Base-by-base conservation (phyloP, 2,888 invertebrate genomes). In the Thymelicus acteon region DNA sequence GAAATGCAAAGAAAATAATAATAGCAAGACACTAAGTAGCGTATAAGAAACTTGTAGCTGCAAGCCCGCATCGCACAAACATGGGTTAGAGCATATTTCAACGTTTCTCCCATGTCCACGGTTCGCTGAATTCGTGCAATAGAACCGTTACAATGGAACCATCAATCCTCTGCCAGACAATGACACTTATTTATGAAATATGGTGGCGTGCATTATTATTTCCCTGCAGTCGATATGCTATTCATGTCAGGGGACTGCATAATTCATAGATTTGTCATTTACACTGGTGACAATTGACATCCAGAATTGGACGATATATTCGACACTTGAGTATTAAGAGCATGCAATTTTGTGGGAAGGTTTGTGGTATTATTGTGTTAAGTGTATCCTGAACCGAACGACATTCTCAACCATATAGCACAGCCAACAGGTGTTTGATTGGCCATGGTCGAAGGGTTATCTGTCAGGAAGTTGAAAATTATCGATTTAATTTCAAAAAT, bases 161-260 rank as follows among this genome's bases (percentile, higher is more conserved):
- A 83, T 83, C 81, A 80, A 83, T 83, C 82, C 77, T 67, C 15
- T 61, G 74, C 19, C 64, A 64, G 73, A 79, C 79, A 81, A 81
- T 82, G 82, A 79, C 77, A 79, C 79, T 76, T 79, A 77, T 77
- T 79, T 80, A 78, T 75, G 71, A 74, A 67, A 73, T 72, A 77
- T 76, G 77, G 78, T 75, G 75, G 76, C 72, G 72, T 74, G 72
- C 74, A 74, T 67, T 67, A 67, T 70, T 70, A 64, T 70, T 64
- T 64, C 49, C 60, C 60, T 64, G 60, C 70, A 64, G 40, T 44
- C 70, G 70, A 71, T 76, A 62, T 72, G 68, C 57, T 15, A 72
- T 72, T 69, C 65, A 69, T 66, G 61, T 60, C 60, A 40, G 47
- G 62, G 10, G 49, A 66, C 47, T 70, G 61, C 49, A 66, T 66